Evolutionary conservation across 2,113 vertebrate species (phyloP), one percentile per base, ranked within the genome.

Genomic region (Polypterus senegalus): DNA sequence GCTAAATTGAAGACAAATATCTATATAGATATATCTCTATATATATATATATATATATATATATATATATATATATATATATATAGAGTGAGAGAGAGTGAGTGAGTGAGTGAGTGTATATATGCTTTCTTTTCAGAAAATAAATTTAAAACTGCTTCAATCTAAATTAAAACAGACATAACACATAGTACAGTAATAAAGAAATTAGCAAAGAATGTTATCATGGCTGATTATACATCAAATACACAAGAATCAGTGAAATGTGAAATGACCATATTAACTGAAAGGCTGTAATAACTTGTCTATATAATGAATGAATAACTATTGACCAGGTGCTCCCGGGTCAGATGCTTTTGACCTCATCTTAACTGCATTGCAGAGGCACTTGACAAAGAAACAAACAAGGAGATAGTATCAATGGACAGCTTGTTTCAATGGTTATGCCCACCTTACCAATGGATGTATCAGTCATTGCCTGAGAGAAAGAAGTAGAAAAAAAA

Each of bases 281-380:
- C 47, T 9, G n/a, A 46, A 49, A 9, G n/a, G 8, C 46, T 47
- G 63, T 58, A 56, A 58, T 48, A 51, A 44, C 51, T 48, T 60
- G 47, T 56, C 70, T 63, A 72, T 72, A 69, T 69, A 72, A 69
- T 10, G 9, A 9, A 47, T 69, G 61, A 61, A 48, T 64, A 60
- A 55, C 59, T 62, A 64, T 66, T 58, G 65, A 9, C 61, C 67
- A 70, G 66, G 65, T 69, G 71, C 66, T 72, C 61, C 57, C 48
- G 57, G 67, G 68, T 70, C 73, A 67, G 57, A 49, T 70, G 63
- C 48, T 64, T 60, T 57, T 65, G 61, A 66, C 66, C 66, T 62
- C 48, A 9, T 58, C 48, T 47, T 65, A 59, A 57, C 54, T 45
- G 59, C 62, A 59, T 69, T 52, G 69, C 58, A 8, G 43, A 58